Evolutionary conservation across 37 sponge, comb jelly and placozoan species (phyloP).

Genomic region (Tethya wilhelma): DNA sequence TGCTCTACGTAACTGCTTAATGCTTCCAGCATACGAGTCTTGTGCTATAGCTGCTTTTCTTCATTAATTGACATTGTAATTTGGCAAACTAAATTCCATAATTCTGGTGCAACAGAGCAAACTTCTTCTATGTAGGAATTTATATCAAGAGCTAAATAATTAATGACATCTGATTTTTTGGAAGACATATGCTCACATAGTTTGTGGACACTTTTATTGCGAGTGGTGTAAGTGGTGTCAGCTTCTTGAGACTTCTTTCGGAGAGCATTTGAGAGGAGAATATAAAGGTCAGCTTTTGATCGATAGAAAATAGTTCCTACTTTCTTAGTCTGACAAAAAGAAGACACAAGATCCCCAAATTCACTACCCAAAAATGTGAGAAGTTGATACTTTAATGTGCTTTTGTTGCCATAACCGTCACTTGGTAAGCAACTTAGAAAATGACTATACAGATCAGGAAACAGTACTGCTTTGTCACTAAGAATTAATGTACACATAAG

Average conservation of each 20-base stretch:
- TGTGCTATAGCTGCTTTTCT: background rate
- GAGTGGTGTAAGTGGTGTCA: background rate
- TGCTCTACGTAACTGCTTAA: background rate
- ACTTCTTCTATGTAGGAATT: background rate
- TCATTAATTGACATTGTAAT: slow-evolving; percentile 1
- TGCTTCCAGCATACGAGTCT: background rate
- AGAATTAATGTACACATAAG: background rate
- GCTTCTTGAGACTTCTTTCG: background rate
- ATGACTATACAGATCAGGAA: background rate
- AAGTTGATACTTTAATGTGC: background rate
- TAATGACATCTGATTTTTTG: background rate
- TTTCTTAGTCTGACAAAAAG: background rate
- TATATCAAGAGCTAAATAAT: background rate
- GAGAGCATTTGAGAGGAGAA: background rate
- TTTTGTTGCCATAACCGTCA: background rate
- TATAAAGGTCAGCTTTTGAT: background rate
- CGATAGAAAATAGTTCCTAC: background rate
- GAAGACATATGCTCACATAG: background rate
- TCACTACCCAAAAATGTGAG: background rate
- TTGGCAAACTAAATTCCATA: background rate
- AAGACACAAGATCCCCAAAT: slow-evolving; percentile 3
- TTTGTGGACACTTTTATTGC: background rate
- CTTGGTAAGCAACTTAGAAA: background rate
- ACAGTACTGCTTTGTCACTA: background rate
- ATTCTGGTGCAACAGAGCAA: background rate